Base-by-base conservation (phyloP, 30 jellyfish, hydroid and myxozoan species). In the Cassiopea andromeda region DNA sequence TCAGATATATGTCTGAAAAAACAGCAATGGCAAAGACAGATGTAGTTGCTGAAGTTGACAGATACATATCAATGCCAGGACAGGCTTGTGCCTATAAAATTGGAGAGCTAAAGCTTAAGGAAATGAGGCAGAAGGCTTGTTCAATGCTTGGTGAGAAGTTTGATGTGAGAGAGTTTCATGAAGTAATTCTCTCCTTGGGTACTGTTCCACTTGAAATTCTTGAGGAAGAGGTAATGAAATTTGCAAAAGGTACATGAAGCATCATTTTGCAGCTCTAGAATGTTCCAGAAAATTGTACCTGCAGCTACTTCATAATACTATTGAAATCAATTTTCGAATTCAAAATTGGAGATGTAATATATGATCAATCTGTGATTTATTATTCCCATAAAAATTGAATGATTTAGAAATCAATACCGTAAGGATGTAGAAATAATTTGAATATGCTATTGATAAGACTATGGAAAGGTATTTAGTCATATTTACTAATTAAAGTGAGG, bases 21-120 rank as follows among this genome's bases (percentile, higher is more conserved):
- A 94, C 98, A 17, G 97, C 97, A 1, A 85, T 88, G 82, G 91
- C 94, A 1, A 73, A 75, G 58, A 75, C 94, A 5, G 97, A 87
- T 78, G 85, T 91, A 17, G 50, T 89, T 44, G 91, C 97, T 46
- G 98, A 94, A 75, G 92, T 94, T 74, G 98, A 94, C 58, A 93
- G 98, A 19, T 94, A 94, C 69, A 94, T 94, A 54, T 90, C 98
- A 47, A 90, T 97, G 98, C 98, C 98, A 1, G 98, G 98, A 16
- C 98, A 94, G 64, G 97, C 93, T 12, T 91, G 97, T 91, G 97
- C 98, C 0, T 94, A 94, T 78, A 94, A 90, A 88, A 77, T 91
- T 50, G 98, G 98, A 4, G 98, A 94, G 77, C 93, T 91, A 44
- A 94, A 73, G 84, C 85, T 94, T 43, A 80, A 85, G 57, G 90